Base-by-base conservation (phyloP, 1,140 invertebrate genomes). In the Diorhabda elongata region DNA sequence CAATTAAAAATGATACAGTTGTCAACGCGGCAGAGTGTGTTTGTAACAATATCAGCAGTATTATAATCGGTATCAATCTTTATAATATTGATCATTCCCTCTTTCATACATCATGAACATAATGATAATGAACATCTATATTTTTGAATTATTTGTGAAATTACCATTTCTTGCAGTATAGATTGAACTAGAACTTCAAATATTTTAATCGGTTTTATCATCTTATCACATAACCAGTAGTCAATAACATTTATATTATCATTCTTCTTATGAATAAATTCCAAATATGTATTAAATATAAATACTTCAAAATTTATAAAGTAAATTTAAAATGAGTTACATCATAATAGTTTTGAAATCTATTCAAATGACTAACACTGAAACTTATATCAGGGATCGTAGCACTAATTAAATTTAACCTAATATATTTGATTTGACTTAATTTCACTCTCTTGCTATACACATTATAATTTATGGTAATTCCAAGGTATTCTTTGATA, bases 311-410 rank as follows among this genome's bases (percentile, higher is more conserved):
- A 45, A 73, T 60, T 68, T 69, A 61, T 43, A 70, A 57, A 72
- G 78, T 80, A 79, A 81, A 81, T 72, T 78, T 79, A 69, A 69
- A 81, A 75, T 81, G 78, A 61, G 74, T 80, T 69, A 66, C 58
- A 69, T 77, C 64, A 70, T 77, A 80, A 77, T 78, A 80, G 72
- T 71, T 79, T 76, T 81, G 77, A 67, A 66, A 81, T 68, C 78
- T 67, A 71, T 79, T 81, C 58, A 81, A 47, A 71, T 77, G 76
- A 64, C 75, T 75, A 6, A 77, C 74, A 47, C 70, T 66, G 58
- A 61, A 77, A 11, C 44, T 64, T 65, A 81, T 69, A 74, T 83
- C 78, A 71, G 79, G 81, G 71, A 79, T 75, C 43, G 81, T 83
- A 26, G 71, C 78, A 67, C 74, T 71, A 77, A 76, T 81, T 52